These are phyloP conservation scores for Ramphastos sulfuratus DNA, from an alignment of 2,113 vertebrate species.

Conservation along the genomic window DNA sequence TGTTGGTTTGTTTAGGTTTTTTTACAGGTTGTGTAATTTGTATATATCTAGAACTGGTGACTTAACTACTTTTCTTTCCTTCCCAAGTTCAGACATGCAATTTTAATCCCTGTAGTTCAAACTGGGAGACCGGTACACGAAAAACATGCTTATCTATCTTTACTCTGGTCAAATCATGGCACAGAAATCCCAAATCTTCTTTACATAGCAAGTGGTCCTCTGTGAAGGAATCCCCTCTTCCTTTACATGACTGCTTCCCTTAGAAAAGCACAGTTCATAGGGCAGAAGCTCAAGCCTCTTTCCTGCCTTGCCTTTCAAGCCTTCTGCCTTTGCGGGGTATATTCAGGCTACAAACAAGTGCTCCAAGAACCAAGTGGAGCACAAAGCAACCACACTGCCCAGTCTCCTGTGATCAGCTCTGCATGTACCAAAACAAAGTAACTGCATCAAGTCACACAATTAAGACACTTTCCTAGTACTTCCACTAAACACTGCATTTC, in stretches of 20 bases:
- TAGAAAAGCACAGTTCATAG: background rate
- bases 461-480: background rate
- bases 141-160: background rate
- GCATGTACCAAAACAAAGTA: background rate
- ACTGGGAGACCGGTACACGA: background rate
- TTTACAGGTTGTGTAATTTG: background rate
- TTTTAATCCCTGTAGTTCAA: background rate
- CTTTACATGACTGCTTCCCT: background rate
- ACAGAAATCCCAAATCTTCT: background rate
- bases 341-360: background rate
- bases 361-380: background rate
- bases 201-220: background rate
- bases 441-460: background rate
- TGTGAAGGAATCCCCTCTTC: background rate
- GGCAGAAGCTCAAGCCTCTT: background rate
- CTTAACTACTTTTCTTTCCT: background rate
- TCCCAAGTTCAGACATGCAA: background rate
- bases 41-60: background rate
- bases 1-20: background rate
- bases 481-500: background rate
- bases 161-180: background rate
- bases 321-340: background rate
- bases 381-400: rapidly evolving
- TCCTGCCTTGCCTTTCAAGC: no score
- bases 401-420: background rate